Evolutionary conservation across 1,140 invertebrate species (phyloP).

Genomic region (Capitella teleta): DNA sequence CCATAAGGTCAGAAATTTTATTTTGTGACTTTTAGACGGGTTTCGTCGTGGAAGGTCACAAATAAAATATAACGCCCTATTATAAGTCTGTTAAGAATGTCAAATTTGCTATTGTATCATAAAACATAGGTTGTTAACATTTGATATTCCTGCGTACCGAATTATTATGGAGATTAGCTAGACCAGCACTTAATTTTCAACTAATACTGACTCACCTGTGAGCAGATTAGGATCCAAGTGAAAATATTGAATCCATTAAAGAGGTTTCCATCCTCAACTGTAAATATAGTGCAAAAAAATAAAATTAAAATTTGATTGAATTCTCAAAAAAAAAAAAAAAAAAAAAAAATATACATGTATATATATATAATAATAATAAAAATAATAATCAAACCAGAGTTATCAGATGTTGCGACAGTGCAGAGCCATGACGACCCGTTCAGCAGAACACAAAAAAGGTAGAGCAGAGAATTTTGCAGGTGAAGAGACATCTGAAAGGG

Average conservation of each 20-base stretch:
- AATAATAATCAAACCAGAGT: too few species aligned
- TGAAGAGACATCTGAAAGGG: constrained; percentile 27
- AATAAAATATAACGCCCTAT: too few species aligned
- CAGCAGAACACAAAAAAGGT: constrained; percentile 26
- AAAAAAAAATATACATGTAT: background rate
- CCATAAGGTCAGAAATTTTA: too few species aligned
- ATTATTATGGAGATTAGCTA: too few species aligned
- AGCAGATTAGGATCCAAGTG: constrained; percentile 25
- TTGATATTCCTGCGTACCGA: too few species aligned
- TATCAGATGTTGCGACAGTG: constrained; percentile 3
- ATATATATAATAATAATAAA: too few species aligned
- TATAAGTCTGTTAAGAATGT: too few species aligned
- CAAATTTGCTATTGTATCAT: too few species aligned
- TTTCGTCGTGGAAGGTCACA: too few species aligned
- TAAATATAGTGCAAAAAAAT: background rate
- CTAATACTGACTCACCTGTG: constrained; percentile 28
- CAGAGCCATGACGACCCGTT: constrained; percentile 20
- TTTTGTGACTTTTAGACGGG: too few species aligned
- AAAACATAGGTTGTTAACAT: too few species aligned
- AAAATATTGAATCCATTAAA: constrained; percentile 27
- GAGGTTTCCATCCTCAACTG: constrained; percentile 12
- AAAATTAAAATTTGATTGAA: background rate
- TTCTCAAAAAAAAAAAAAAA: background rate
- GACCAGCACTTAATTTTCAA: too few species aligned
- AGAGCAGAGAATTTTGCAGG: constrained; percentile 34